Percentiles rank a stretch among this genome's conserved stretches.
phyloP scores from a whole-genome alignment of 2,888 invertebrate species.

The Nymphalis urticae region DNA sequence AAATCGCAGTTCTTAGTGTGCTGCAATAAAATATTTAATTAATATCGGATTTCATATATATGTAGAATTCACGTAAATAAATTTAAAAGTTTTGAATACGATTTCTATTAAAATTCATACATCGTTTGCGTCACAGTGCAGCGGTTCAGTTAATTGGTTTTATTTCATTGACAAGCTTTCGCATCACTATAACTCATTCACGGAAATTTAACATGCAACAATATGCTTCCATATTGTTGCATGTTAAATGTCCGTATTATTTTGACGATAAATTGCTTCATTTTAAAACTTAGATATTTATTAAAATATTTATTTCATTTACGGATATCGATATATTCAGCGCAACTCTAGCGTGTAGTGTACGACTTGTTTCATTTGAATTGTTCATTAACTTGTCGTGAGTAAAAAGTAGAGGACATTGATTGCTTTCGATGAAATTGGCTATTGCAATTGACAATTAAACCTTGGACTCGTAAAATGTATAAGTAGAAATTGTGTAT shows the following conservation, averaged over 20 bases:
- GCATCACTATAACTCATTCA: neutral
- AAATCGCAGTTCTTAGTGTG: too few species aligned
- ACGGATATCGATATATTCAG: neutral
- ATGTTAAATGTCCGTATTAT: neutral
- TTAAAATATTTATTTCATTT: neutral
- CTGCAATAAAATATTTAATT: neutral
- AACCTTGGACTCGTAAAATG: neutral
- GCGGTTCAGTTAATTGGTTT: neutral
- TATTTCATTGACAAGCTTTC: neutral
- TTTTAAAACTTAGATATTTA: neutral
- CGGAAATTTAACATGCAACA: neutral
- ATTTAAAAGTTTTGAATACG: neutral
- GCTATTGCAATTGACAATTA: neutral
- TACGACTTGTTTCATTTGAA: slow-evolving; percentile 1
- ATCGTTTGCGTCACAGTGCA: neutral
- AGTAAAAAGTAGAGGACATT: slow-evolving; percentile 1
- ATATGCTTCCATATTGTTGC: too few species aligned
- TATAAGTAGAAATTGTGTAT: neutral
- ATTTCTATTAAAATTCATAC: neutral
- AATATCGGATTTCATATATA: neutral
- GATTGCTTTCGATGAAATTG: slow-evolving; percentile 4
- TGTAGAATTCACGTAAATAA: neutral
- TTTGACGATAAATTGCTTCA: neutral
- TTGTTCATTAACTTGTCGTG: slow-evolving; percentile 4
- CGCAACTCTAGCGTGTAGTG: neutral